phyloP scores from a whole-genome alignment of 2,888 invertebrate species.

The Andrena praecox region DNA sequence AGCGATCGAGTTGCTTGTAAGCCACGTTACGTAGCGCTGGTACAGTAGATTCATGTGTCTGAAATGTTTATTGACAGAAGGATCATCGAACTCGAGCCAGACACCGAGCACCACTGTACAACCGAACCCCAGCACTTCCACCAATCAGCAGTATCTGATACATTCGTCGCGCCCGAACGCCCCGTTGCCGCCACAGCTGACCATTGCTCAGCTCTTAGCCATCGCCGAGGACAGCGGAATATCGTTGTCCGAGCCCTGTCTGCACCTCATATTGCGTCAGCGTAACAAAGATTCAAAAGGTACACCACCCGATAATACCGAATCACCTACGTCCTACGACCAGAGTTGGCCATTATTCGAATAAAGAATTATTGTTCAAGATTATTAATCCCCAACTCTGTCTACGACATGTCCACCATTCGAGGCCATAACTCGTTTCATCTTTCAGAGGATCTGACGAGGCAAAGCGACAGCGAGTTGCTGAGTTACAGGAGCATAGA shows the following conservation, averaged over 20 bases:
- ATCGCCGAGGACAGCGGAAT: slow-evolving; percentile 86
- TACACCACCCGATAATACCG: slow-evolving; percentile 26
- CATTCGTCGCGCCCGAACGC: slow-evolving; percentile 85
- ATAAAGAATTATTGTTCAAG: too few relatives aligned
- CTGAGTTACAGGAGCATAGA: slow-evolving; percentile 82
- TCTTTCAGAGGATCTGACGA: slow-evolving; percentile 74
- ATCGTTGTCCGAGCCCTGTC: slow-evolving; percentile 86
- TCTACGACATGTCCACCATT: not conserved
- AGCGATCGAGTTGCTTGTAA: too few relatives aligned
- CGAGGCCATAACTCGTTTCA: not conserved
- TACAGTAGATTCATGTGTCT: not conserved
- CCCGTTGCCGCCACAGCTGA: slow-evolving; percentile 86
- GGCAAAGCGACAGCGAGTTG: slow-evolving; percentile 75
- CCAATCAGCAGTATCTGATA: slow-evolving; percentile 84
- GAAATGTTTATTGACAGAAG: slow-evolving; percentile 63
- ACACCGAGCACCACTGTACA: slow-evolving; percentile 74
- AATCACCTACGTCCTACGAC: not conserved
- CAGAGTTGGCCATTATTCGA: too few relatives aligned
- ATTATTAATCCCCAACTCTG: too few relatives aligned
- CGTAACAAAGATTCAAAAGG: slow-evolving; percentile 81
- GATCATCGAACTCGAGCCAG: slow-evolving; percentile 68
- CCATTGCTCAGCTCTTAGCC: slow-evolving; percentile 87
- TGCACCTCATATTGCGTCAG: slow-evolving; percentile 81
- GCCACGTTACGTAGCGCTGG: not conserved
- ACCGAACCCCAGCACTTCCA: slow-evolving; percentile 80